Base-by-base conservation (phyloP, 2,888 invertebrate species). In the Oscheius sp. region DNA sequence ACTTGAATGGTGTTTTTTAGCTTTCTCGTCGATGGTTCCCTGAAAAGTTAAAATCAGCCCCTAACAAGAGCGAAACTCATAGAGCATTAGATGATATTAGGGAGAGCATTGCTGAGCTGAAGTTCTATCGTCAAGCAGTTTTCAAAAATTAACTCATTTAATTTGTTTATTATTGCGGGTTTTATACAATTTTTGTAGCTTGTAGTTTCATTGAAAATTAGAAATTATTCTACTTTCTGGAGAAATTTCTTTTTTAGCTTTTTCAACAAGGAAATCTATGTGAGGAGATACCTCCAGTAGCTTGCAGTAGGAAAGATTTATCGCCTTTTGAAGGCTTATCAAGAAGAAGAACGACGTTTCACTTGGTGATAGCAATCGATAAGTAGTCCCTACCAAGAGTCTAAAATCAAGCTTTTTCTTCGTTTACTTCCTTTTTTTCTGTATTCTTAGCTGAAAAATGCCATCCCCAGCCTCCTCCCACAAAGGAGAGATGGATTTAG, bases 81-180 rank as follows among this genome's bases (percentile, higher is more conserved):
- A 87, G 89, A n/a, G 89, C 89, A n/a, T 72, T 88, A 61, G 90
- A 91, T 81, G 95, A 95, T 87, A 94, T 96, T 65, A 89, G 89
- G 50, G 77, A 80, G 38, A 71, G 71, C 28, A 79, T 79, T 30
- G 86, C 89, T 28, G 95, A 96, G 88, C 87, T 95, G 26, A 90
- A 91, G 83, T 92, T 91, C 89, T 95, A 93, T 87, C 91, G 90
- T 85, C 81, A 89, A 44, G 85, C 88, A 84, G 90, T 92, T 83
- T 92, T 92, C 64, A 64, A 63, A 41, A 24, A 30, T 12, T 38
- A 20, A 32, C 49, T 20, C 3, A 33, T 54, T 33, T 20, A 54
- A 14, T 3, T 26, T 47, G 36, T 14, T 36, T 14, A 14, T 36
- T 36, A n/a, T n/a, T n/a, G n/a, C n/a, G n/a, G n/a, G n/a, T n/a